A percentile compares a stretch with the other conserved stretches of the same genome.
Evolutionary conservation across 1,140 invertebrate genomes (phyloP).

Genomic region (Piezodorus guildinii): DNA sequence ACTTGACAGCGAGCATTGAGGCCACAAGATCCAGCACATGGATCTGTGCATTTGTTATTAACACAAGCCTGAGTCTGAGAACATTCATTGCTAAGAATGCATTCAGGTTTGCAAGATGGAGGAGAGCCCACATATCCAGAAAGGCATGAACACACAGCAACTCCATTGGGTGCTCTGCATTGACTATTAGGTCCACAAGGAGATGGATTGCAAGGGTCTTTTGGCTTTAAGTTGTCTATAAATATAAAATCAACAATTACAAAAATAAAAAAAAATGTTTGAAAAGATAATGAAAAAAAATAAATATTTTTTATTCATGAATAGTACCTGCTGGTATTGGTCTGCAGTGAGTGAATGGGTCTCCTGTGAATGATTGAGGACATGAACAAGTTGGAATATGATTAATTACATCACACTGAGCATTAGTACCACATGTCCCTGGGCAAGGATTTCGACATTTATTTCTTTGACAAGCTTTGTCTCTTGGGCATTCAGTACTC

Average conservation of each 20-base stretch:
- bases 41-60: constrained; percentile 74
- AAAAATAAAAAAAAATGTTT: too few relatives aligned
- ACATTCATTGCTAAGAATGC: constrained; percentile 71
- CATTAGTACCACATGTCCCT: constrained; percentile 57
- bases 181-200: constrained; percentile 70
- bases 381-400: constrained; percentile 63
- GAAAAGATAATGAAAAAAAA: too few relatives aligned
- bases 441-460: constrained; percentile 63
- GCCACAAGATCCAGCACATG: constrained; percentile 71
- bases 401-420: constrained; percentile 54
- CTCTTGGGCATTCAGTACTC: constrained; percentile 51
- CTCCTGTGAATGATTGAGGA: constrained; percentile 47
- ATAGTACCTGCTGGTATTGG: constrained; percentile 29
- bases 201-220: constrained; percentile 54
- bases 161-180: constrained; percentile 52
- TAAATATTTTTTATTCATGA: too few relatives aligned
- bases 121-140: constrained; percentile 63
- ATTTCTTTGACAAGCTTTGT: constrained; percentile 52
- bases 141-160: constrained; percentile 69
- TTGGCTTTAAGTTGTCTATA: constrained; percentile 27
- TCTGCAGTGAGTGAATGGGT: constrained; percentile 53
- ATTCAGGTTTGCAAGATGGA: constrained; percentile 68
- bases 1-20: constrained; percentile 71
- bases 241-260: not conserved
- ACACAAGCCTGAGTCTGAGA: constrained; percentile 63